These are phyloP conservation scores for Furnarius figulus DNA, from an alignment of 2,113 vertebrate genomes.

Conservation along the genomic window DNA sequence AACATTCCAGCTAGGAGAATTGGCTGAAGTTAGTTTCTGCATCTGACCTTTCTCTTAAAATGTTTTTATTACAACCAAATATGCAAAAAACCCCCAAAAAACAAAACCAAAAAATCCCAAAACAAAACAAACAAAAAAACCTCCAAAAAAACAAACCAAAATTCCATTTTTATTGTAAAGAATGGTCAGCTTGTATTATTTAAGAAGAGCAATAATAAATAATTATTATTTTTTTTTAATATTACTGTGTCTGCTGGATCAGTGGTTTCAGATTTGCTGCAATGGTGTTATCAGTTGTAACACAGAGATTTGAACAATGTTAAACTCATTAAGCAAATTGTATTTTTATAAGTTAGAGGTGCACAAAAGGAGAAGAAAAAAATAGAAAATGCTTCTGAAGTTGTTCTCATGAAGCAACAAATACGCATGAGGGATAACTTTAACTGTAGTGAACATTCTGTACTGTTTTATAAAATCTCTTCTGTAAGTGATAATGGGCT, in stretches of 20 bases:
- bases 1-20: background rate
- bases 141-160: background rate
- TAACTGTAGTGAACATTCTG: background rate
- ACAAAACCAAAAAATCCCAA: background rate
- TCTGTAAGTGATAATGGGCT: background rate
- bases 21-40: background rate
- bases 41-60: background rate
- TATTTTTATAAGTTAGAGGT: background rate
- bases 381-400: background rate
- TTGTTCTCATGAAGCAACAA: background rate
- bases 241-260: background rate
- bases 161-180: background rate
- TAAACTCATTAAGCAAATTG: background rate
- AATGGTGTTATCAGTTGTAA: background rate
- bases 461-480: background rate
- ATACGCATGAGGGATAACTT: background rate
- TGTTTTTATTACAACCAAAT: background rate
- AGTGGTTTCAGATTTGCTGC: background rate
- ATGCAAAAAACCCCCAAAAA: background rate
- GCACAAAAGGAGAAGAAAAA: background rate
- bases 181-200: background rate
- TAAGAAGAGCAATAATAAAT: background rate
- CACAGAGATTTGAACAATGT: background rate
- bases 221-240: background rate
- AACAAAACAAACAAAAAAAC: background rate